Evolutionary conservation across 1,140 invertebrate species (phyloP).

Genomic region (Camponotus pennsylvanicus): DNA sequence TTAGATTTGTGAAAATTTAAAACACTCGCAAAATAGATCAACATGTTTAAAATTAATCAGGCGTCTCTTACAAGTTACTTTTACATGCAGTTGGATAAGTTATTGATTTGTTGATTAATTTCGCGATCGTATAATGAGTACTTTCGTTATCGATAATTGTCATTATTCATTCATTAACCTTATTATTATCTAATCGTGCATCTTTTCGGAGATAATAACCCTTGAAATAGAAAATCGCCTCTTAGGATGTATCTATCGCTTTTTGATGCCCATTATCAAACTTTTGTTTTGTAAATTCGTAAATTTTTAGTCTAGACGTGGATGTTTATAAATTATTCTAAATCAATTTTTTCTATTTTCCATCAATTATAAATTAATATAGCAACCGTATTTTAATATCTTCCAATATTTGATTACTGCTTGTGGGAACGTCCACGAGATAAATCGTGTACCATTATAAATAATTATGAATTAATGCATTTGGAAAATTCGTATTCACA

Average conservation of each 20-base stretch:
- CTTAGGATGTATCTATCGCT: background rate
- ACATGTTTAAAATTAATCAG: background rate
- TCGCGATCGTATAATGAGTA: background rate
- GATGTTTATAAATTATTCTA: conserved; percentile 2
- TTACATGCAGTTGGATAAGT: background rate
- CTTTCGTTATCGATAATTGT: background rate
- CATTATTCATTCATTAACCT: background rate
- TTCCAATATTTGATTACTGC: background rate
- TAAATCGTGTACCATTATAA: background rate
- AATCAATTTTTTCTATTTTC: background rate
- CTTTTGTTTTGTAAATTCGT: conserved; percentile 10
- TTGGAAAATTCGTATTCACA: background rate
- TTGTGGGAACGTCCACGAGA: background rate
- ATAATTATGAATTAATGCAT: background rate
- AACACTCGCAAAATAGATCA: background rate
- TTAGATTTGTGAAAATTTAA: background rate
- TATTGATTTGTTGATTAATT: conserved; percentile 21
- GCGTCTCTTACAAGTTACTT: background rate
- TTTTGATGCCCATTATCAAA: background rate
- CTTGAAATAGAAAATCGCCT: background rate
- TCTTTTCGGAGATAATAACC: conserved; percentile 5
- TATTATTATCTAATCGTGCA: background rate
- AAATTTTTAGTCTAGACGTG: conserved; percentile 6
- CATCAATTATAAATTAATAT: background rate
- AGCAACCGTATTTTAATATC: background rate